A percentile compares a stretch with the other conserved stretches of the same genome.
Conservation (phyloP, 2,113 vertebrate species). For the Aspidoscelis tigris region DNA sequence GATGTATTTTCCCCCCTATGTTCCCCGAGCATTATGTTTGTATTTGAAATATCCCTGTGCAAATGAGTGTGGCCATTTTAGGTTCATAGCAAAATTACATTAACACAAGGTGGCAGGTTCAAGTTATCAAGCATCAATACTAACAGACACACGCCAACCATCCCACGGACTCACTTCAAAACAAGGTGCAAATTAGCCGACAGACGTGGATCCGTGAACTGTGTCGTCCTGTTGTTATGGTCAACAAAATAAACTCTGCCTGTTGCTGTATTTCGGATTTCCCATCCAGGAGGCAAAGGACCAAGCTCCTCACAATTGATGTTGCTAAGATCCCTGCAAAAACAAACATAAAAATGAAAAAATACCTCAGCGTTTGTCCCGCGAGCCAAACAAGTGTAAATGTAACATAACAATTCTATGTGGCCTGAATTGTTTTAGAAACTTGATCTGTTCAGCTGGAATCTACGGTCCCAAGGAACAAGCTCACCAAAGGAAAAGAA, state of each 20-base stretch:
- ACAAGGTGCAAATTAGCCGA: conserved; percentile 96
- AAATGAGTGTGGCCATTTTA: neutral
- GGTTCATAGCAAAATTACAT: neutral
- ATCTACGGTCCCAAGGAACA: conserved; percentile 72
- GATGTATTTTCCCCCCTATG: neutral
- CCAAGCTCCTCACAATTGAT: conserved; percentile 98
- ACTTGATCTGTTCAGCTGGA: conserved; percentile 76
- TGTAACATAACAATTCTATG: conserved; percentile 77
- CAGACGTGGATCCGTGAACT: conserved; percentile 95
- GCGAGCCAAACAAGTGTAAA: conserved; percentile 71
- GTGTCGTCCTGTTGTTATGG: conserved; percentile 98
- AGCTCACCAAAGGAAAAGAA: conserved; percentile 67
- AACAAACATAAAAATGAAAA: conserved; percentile 76
- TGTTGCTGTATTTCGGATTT: conserved; percentile 96
- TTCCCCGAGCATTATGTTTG: neutral
- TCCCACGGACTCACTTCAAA: conserved; percentile 86
- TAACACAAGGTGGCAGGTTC: neutral
- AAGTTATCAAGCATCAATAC: rapidly evolving
- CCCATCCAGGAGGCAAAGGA: conserved; percentile 96
- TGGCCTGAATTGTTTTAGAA: conserved; percentile 81
- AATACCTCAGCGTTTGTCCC: conserved; percentile 76
- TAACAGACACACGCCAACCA: neutral
- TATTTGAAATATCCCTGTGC: neutral
- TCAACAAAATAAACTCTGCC: conserved; percentile 98
- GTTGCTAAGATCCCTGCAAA: conserved; percentile 96